These are phyloP conservation scores for Eilema sororculum DNA, from an alignment of 2,888 invertebrate species.

Conservation along the genomic window DNA sequence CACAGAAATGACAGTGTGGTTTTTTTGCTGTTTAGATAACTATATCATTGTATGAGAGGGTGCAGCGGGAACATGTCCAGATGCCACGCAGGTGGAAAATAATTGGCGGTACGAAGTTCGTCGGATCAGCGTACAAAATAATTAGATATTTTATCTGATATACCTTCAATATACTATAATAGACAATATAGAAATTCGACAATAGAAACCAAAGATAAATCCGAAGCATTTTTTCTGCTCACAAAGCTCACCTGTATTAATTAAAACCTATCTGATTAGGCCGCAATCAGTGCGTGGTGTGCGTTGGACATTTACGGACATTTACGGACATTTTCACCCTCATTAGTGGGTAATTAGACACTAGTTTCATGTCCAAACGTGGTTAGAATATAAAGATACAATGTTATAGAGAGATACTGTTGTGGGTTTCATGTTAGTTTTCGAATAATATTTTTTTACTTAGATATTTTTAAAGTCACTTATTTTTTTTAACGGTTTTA, in stretches of 20 bases:
- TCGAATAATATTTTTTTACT: no score
- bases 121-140: neutral
- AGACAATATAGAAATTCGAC: constrained; percentile 8
- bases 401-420: neutral
- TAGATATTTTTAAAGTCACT: no score
- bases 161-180: constrained; percentile 2
- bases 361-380: constrained; percentile 29
- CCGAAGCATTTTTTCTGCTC: constrained; percentile 9
- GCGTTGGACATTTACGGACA: constrained; percentile 9
- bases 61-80: no score
- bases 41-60: no score
- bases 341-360: constrained; percentile 41
- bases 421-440: neutral
- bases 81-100: no score
- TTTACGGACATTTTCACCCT: constrained; percentile 19
- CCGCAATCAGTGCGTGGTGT: constrained; percentile 9
- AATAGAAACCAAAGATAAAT: constrained; percentile 5
- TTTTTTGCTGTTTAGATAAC: no score
- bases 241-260: constrained; percentile 12
- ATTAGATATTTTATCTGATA: neutral
- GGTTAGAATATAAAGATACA: constrained; percentile 9
- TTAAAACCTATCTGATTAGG: constrained; percentile 23
- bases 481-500: no score
- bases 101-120: no score
- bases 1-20: no score